Percentiles rank a stretch among this genome's conserved stretches.
Evolutionary conservation across 2,113 vertebrate genomes (phyloP).

Genomic region (Synchiropus splendidus): DNA sequence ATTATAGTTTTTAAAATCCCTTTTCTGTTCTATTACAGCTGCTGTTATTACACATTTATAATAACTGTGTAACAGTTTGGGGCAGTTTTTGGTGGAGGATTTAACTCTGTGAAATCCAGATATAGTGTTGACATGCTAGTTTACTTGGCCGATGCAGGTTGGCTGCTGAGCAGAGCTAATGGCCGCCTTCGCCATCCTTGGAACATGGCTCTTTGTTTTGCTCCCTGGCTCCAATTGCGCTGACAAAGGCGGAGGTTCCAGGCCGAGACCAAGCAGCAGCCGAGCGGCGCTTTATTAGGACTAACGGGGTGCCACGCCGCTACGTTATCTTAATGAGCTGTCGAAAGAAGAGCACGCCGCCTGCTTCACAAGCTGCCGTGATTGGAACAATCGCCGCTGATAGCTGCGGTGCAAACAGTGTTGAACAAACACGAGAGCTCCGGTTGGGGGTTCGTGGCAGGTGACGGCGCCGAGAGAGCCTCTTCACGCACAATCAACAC

Average conservation of each 20-base stretch:
- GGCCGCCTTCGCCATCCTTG: slow-evolving; percentile 42
- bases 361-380: slow-evolving; percentile 51
- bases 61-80: too few species aligned
- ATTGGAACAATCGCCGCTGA: slow-evolving; percentile 62
- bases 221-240: slow-evolving; percentile 66
- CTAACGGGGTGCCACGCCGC: slow-evolving; percentile 53
- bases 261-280: slow-evolving; percentile 58
- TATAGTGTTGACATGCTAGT: too few species aligned
- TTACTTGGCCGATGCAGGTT: slow-evolving; percentile 26
- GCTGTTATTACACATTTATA: too few species aligned
- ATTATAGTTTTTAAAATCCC: too few species aligned
- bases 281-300: slow-evolving; percentile 61
- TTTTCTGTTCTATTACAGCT: too few species aligned
- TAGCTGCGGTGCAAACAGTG: slow-evolving; percentile 45
- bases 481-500: slow-evolving; percentile 10
- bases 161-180: slow-evolving; percentile 49
- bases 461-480: slow-evolving; percentile 19
- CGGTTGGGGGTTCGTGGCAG: slow-evolving; percentile 31
- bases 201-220: slow-evolving; percentile 60
- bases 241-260: slow-evolving; percentile 62
- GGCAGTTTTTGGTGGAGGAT: too few species aligned
- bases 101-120: too few species aligned
- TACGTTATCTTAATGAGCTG: slow-evolving; percentile 68
- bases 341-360: slow-evolving; percentile 49
- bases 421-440: slow-evolving; percentile 44